Base-by-base conservation (phyloP, 2,113 vertebrate species). In the Percopsis transmontana region DNA sequence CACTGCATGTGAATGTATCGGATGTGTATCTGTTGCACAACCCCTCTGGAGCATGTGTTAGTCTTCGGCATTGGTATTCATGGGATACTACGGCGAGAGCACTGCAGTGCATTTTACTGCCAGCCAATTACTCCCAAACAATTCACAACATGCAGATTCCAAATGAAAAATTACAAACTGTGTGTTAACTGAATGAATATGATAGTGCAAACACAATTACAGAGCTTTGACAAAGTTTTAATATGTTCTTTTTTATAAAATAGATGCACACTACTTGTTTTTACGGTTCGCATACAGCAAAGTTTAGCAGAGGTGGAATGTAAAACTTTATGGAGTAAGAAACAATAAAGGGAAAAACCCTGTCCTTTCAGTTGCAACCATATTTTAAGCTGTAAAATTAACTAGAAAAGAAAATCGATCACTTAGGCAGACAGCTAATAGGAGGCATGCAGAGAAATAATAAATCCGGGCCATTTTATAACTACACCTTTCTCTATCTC, bases 41-140 rank as follows among this genome's bases (percentile, higher is more conserved):
- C 27, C 27, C 4, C 27, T 33, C 27, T 33, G 27, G 27, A 7
- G 27, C 27, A 33, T 7, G 27, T 33, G 39, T 44, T 3, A 15
- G 42, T 44, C 42, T 44, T 23, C 41, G 62, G 73, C 72, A 85
- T 88, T 89, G 57, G 62, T 87, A 89, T 89, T 86, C 85, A 84
- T 56, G 14, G 41, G 18, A 52, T 10, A 53, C 55, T 68, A 40
- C 14, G 18, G 63, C 82, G 60, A 39, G 71, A 83, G 65, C 68
- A 72, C 55, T 50, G 27, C 39, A 51, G 56, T 74, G 76, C 66
- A 77, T 62, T 77, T 82, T 83, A 86, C 76, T 71, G 85, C 84
- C 79, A 84, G 85, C 66, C 80, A 85, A 87, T 90, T 89, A 88
- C 83, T 84, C 68, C 69, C 51, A 66, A 85, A 86, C 85, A 88